phyloP scores from a whole-genome alignment of 1,140 invertebrate species.

The Plodia interpunctella region DNA sequence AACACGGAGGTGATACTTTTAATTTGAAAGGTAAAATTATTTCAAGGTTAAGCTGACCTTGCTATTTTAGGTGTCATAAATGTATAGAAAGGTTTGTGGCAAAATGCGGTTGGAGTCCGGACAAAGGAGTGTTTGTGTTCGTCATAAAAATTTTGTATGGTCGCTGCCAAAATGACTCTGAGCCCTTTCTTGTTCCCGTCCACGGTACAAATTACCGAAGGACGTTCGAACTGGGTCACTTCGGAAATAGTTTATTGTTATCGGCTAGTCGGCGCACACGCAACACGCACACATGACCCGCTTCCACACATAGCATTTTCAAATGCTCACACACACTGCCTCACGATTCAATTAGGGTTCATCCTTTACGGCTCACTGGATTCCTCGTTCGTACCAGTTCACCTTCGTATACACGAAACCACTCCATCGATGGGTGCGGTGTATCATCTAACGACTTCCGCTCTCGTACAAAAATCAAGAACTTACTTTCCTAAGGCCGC shows the following conservation, averaged over 20 bases:
- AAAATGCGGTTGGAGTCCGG: slow-evolving; percentile 19
- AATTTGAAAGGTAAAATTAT: not conserved
- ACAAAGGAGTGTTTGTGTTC: slow-evolving; percentile 28
- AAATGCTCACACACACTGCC: slow-evolving; percentile 43
- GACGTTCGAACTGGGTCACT: slow-evolving; percentile 74
- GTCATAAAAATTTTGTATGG: slow-evolving; percentile 45
- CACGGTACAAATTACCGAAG: slow-evolving; percentile 72
- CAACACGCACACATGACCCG: slow-evolving; percentile 45
- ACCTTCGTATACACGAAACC: slow-evolving; percentile 51
- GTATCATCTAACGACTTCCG: slow-evolving; percentile 56
- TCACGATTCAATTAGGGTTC: slow-evolving; percentile 58
- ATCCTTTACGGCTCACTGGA: slow-evolving; percentile 50
- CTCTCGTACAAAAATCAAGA: slow-evolving; percentile 54
- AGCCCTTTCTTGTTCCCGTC: slow-evolving; percentile 74
- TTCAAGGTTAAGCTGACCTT: slow-evolving; percentile 16
- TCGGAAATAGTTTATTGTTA: slow-evolving; percentile 77
- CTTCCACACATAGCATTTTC: slow-evolving; percentile 29
- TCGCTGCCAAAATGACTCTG: slow-evolving; percentile 55
- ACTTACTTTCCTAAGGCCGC: slow-evolving; percentile 63
- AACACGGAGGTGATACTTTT: slow-evolving; percentile 10
- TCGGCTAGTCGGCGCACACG: slow-evolving; percentile 71
- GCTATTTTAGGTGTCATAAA: slow-evolving; percentile 16
- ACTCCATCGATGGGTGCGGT: slow-evolving; percentile 33
- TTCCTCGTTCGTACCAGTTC: slow-evolving; percentile 47
- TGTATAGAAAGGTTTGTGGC: slow-evolving; percentile 4